Evolutionary conservation across 2,113 vertebrate genomes (phyloP), one percentile per base, ranked within the genome.

Genomic region (Sinocyclocheilus maitianheensis): DNA sequence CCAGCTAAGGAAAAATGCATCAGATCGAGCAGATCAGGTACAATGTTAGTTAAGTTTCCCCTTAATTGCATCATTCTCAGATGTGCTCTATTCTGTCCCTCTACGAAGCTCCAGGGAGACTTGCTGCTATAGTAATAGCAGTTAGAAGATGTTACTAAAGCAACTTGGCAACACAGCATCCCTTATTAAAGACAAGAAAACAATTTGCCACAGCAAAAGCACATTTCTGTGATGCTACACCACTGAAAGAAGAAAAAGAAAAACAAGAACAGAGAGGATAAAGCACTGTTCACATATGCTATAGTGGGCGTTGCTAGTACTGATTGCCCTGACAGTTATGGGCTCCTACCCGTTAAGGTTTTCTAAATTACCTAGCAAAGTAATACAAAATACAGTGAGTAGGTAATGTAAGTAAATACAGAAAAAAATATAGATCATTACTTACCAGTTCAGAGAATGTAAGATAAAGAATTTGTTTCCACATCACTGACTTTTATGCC

Each of bases 1-100:
- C 18, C 18, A 71, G 26, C 24, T 6, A 22, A 82, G 11, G 43
- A 53, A 51, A 67, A 16, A 34, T 37, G 0, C 1, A 43, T 14
- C 34, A 24, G 20, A 40, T n/a, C 18, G 60, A 48, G 14, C 24
- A 53, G 46, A 69, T 62, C 46, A 22, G n/a, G 43, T 22, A 20
- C 26, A 30, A 9, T 69, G 62, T 34, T 53, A n/a, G 24, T 82
- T 53, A 81, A 24, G 18, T 34, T 37, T 53, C 5, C 65, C 14
- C 46, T 34, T n/a, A 82, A 82, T 82, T 71, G 80, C 62, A 71
- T 69, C 63, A 82, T 82, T 71, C 43, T 82, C 30, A n/a, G 16
- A 81, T 65, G 18, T 71, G 46, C 24, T 60, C 30, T 34, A 71
- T 69, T 71, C 63, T 53, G 51, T 71, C 37, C 20, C 26, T 30